Evolutionary conservation across 2,797 vertebrate genomes (phyloP).

Genomic region (Parauchenoglanis ngamensis): DNA sequence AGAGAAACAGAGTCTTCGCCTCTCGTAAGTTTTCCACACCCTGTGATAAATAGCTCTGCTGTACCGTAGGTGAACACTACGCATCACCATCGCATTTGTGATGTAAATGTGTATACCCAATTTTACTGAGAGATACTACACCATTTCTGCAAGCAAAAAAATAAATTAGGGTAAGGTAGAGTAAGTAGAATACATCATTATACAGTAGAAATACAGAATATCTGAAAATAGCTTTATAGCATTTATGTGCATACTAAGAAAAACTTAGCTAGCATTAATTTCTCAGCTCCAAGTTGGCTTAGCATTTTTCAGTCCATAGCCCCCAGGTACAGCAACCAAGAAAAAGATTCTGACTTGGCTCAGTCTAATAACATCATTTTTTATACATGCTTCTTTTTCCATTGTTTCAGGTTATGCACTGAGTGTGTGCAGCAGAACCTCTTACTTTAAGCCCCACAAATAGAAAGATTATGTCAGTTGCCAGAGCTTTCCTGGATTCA

Average conservation of each 20-base stretch:
- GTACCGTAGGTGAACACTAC: conserved; percentile 37
- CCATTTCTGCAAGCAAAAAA: conserved; percentile 3
- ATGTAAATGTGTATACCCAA: conserved; percentile 68
- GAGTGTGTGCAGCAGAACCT: not conserved
- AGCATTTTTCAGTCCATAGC: not conserved
- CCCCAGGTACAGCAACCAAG: not conserved
- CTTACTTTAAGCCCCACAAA: conserved; percentile 35
- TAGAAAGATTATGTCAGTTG: conserved; percentile 46
- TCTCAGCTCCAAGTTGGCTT: conserved; percentile 13
- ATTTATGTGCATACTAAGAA: not conserved
- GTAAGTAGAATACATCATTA: not conserved
- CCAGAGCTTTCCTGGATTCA: conserved; percentile 33
- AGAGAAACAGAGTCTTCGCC: conserved; percentile 45
- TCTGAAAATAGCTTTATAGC: not conserved
- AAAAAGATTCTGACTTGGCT: not conserved
- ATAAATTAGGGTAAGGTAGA: conserved; percentile 4
- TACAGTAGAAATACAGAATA: not conserved
- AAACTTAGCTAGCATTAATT: not conserved
- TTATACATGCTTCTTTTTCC: not conserved
- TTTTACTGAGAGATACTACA: conserved; percentile 18
- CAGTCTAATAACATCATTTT: not conserved
- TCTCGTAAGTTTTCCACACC: conserved; percentile 40
- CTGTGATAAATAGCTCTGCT: conserved; percentile 72
- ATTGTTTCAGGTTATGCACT: conserved; percentile 20
- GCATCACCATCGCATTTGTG: conserved; percentile 69